A percentile compares a stretch with the other conserved stretches of the same genome.
Evolutionary conservation across 2,113 vertebrate species (phyloP).

Genomic region (Nothoprocta pentlandii): DNA sequence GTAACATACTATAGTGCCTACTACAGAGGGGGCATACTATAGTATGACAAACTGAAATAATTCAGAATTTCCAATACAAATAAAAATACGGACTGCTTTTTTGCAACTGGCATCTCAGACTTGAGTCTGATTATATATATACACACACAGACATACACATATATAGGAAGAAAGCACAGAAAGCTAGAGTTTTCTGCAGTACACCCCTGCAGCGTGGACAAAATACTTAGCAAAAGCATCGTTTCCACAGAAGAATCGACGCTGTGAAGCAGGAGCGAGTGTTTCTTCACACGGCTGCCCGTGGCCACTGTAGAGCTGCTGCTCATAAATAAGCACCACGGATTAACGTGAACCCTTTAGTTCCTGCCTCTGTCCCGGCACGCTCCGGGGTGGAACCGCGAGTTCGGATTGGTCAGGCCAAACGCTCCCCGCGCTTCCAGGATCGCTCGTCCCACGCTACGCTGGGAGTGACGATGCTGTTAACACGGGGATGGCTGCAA

Average conservation of each 20-base stretch:
- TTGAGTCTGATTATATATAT: no score
- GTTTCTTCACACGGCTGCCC: background rate
- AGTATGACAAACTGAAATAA: no score
- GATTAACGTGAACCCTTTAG: background rate
- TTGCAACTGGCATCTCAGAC: no score
- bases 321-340: background rate
- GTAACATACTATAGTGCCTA: background rate
- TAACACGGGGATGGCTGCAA: constrained; percentile 45
- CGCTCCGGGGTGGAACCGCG: constrained; percentile 1
- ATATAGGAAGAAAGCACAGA: no score
- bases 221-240: background rate
- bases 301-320: background rate
- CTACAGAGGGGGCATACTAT: no score
- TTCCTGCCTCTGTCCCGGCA: background rate
- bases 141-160: no score
- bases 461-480: constrained; percentile 41
- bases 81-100: no score
- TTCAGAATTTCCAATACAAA: no score
- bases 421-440: constrained; percentile 34
- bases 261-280: background rate
- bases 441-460: constrained; percentile 56
- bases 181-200: no score
- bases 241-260: background rate
- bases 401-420: constrained; percentile 44
- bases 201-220: background rate